Evolutionary conservation across 2,888 invertebrate genomes (phyloP), one percentile per base, ranked within the genome.

Genomic region (Chelonus formosanus): DNA sequence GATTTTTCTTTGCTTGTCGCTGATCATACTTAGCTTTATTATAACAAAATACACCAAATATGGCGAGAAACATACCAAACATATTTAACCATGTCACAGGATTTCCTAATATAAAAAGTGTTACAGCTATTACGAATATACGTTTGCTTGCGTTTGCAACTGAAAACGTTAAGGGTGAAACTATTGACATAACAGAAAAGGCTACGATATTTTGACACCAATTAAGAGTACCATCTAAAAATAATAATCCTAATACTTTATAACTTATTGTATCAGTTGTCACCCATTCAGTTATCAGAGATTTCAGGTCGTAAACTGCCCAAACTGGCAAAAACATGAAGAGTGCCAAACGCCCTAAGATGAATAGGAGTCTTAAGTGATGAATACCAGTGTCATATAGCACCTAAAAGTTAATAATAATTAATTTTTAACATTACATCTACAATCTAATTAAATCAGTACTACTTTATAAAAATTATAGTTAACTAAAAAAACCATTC

Each of bases 171-270:
- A 98, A 87, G 48, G 98, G 96, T n/a, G 96, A 91, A 47, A 98
- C 95, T 72, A 93, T 86, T 62, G 95, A 94, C 74, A 98, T 88
- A 63, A 98, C 92, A 74, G 94, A 95, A 86, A 98, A 98, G 0
- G 98, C 98, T 61, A 96, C 90, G 76, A 97, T 91, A 81, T 97
- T 98, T 85, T 98, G 98, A 74, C 95, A 86, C 93, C 97, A 98
- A 80, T 94, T 96, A 72, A 97, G 88, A 63, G 93, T 86, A 10
- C 97, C 97, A 85, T 97, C 97, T 20, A 90, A 81, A 68, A 92
- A 85, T 44, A 94, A 84, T 64, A 94, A 84, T 3, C 87, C 86
- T 63, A 90, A 76, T 45, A 90, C 86, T 62, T 86, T 85, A 73
- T 87, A 87, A 74, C 77, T 81, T n/a, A 76, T 67, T 7, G 78